Base-by-base conservation (phyloP, 2,797 vertebrate genomes). In the Balearica regulorum region DNA sequence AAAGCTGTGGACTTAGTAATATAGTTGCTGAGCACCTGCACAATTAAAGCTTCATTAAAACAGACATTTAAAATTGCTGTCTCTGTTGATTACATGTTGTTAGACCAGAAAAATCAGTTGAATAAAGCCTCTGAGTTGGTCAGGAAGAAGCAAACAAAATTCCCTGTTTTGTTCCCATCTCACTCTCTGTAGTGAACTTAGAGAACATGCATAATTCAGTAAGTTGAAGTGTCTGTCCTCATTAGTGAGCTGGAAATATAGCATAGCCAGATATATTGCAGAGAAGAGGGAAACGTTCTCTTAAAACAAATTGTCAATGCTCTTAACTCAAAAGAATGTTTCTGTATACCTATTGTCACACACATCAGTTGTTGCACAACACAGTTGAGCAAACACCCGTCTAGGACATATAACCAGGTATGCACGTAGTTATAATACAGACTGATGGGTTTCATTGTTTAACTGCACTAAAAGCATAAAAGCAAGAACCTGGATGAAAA, bases 11-110 rank as follows among this genome's bases (percentile, higher is more conserved):
- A 89, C 43, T 49, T 26, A 24, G 70, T 48, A 69, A 73, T 61
- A 41, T 8, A 64, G 58, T 10, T 69, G 54, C 75, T 5, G 55
- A 91, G 92, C 93, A 89, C 76, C 95, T 94, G 94, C 58, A n/a
- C 85, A 82, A 94, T 94, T 87, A 92, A 83, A 93, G 84, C 48
- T 80, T 84, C 87, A 48, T 93, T 93, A 91, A 91, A 95, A 60
- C 6, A n/a, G 60, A 62, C 55, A 7, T 33, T 43, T 79, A 18
- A 77, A 94, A 89, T 91, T 25, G 69, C 76, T 65, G 51, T 41
- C 71, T 70, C 51, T 58, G 82, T 43, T 89, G 76, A 91, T 91
- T 83, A 66, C 58, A 53, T 18, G 43, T 65, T 48, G 39, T 29
- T 54, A 86, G 85, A 93, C 79, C 71, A 53, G 89, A 72, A 87